Evolutionary conservation across 1,140 invertebrate genomes (phyloP).

Genomic region (Cherax quadricarinatus): DNA sequence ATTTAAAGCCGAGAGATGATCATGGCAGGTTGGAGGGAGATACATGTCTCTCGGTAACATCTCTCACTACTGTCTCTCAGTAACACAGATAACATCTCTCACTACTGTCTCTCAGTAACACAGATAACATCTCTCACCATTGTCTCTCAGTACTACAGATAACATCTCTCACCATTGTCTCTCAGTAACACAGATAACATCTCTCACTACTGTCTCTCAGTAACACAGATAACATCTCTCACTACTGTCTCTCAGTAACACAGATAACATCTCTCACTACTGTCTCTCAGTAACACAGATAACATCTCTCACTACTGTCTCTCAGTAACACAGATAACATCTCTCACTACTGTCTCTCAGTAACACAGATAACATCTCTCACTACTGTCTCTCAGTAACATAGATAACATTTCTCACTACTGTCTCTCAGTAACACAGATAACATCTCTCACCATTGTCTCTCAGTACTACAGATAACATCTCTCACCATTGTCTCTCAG

Average conservation of each 20-base stretch:
- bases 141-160: too few species aligned
- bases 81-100: conserved; percentile 1
- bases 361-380: not conserved
- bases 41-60: conserved; percentile 1
- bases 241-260: not conserved
- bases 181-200: conserved; percentile 17
- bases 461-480: conserved; percentile 9
- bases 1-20: not conserved
- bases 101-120: not conserved
- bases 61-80: not conserved
- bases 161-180: not conserved
- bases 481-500: too few species aligned
- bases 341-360: too few species aligned
- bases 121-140: not conserved
- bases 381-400: not conserved
- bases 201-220: too few species aligned
- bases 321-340: conserved; percentile 16
- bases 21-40: not conserved
- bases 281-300: not conserved
- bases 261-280: not conserved
- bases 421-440: too few species aligned
- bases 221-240: not conserved
- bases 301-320: too few species aligned
- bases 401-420: not conserved
- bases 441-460: not conserved